Base-by-base conservation (phyloP, 2,113 vertebrate genomes). In the Camelus bactrianus region DNA sequence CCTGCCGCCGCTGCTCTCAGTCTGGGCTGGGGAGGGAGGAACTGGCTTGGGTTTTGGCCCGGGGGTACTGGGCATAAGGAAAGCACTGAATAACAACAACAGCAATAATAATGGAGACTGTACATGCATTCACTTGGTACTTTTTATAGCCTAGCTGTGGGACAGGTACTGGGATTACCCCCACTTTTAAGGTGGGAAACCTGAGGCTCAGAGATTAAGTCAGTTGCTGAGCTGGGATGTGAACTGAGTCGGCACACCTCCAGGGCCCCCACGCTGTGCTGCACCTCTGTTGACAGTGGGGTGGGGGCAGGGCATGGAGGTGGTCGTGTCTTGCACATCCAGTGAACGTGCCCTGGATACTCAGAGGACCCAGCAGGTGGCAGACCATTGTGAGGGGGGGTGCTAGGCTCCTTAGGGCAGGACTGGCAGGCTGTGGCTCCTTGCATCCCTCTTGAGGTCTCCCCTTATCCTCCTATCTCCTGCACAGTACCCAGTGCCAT, bases 271-370 rank as follows among this genome's bases (percentile, higher is more conserved):
- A 19, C 5, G 20, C 10, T 15, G 8, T 46, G 5, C 54, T 32
- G 3, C 13, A 2, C 35, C 30, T 70, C 60, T 58, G 30, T 30
- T 48, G 70, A 22, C 50, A 13, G 64, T 32, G 50, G 81, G 52
- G 15, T 0, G 8, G 32, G 8, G 6, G 48, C 6, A 12, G 8
- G 42, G n/a, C 3, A 0, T 0, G 20, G 16, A 3, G 35, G 50
- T 5, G 3, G 48, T 60, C 5, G 1, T 2, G 2, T 64, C 67
- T 19, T 32, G 8, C 11, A 35, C 14, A 10, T 92, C 8, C 1
- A 10, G 3, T 35, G 50, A 1, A 2, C 0, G 2, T 89, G 72
- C 35, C 48, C 4, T 0, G 48, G 30, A 13, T 22, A 10, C 81
- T 9, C 22, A 60, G 88, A 42, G 73, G 62, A 6, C 16, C 80